These are phyloP conservation scores for Geotrypetes seraphini DNA, from an alignment of 2,797 vertebrate genomes.

Conservation along the genomic window DNA sequence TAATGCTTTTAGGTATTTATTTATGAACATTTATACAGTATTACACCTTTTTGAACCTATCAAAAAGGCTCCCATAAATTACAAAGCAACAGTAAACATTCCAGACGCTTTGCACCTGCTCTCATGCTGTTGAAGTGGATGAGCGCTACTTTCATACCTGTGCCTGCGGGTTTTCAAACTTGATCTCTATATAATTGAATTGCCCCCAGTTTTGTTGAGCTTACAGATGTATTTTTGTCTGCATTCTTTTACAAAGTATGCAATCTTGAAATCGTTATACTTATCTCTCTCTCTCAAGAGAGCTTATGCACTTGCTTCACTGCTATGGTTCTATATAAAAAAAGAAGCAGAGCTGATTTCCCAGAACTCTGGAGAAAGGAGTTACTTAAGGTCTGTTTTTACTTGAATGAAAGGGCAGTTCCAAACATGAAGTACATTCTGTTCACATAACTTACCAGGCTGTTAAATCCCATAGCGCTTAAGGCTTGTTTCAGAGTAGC, in stretches of 20 bases:
- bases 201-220: slow-evolving; percentile 6
- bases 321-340: background rate
- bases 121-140: no score
- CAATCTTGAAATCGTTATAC: no score
- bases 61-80: no score
- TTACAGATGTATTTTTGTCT: slow-evolving; percentile 13
- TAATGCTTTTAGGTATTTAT: no score
- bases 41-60: no score
- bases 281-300: no score
- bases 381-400: background rate
- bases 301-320: slow-evolving; percentile 11
- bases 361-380: background rate
- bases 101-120: no score
- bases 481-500: slow-evolving; percentile 71
- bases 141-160: no score
- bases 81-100: no score
- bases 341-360: background rate
- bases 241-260: slow-evolving; percentile 16
- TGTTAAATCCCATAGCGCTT: slow-evolving; percentile 72
- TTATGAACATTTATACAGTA: no score
- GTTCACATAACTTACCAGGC: slow-evolving; percentile 59
- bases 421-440: slow-evolving; percentile 1
- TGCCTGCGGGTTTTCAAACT: no score
- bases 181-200: slow-evolving; percentile 1
- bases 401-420: background rate